Conservation (phyloP, 2,797 vertebrate genomes). For the Emys orbicularis region DNA sequence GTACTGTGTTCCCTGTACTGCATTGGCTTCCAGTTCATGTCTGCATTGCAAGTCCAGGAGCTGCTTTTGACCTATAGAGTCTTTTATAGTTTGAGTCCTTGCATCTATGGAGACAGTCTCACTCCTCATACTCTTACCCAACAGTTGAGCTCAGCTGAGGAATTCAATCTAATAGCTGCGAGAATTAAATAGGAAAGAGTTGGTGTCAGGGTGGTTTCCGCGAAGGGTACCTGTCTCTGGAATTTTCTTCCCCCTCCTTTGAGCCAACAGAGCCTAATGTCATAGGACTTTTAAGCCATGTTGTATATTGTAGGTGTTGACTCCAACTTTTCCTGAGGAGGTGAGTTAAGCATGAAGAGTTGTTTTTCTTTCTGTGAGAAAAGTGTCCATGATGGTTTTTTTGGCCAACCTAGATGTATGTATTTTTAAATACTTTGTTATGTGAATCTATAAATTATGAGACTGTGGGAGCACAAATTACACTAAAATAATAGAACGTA, state of each 20-base stretch:
- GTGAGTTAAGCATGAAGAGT: neutral
- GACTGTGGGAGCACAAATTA: neutral
- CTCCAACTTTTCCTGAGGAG: neutral
- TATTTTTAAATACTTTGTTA: neutral
- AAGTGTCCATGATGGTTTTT: neutral
- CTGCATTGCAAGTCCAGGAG: neutral
- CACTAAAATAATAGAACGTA: neutral
- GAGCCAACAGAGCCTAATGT: neutral
- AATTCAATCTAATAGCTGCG: neutral
- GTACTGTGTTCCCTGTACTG: neutral
- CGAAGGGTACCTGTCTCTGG: neutral
- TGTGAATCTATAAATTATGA: neutral
- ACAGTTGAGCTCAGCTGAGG: neutral
- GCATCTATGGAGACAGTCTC: neutral
- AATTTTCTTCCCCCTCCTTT: neutral
- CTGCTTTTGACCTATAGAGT: neutral
- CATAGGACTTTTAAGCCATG: neutral
- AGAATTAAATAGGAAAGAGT: neutral
- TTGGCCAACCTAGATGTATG: neutral
- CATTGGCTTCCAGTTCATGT: neutral
- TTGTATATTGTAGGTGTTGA: neutral
- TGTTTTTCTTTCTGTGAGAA: neutral
- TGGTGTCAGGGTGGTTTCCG: neutral
- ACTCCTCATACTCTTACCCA: neutral
- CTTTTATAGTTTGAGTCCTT: no score